Percentiles rank a stretch among this genome's conserved stretches.
phyloP scores from a whole-genome alignment of 2,113 vertebrate species.

The Cyprinodon brontotheroides region DNA sequence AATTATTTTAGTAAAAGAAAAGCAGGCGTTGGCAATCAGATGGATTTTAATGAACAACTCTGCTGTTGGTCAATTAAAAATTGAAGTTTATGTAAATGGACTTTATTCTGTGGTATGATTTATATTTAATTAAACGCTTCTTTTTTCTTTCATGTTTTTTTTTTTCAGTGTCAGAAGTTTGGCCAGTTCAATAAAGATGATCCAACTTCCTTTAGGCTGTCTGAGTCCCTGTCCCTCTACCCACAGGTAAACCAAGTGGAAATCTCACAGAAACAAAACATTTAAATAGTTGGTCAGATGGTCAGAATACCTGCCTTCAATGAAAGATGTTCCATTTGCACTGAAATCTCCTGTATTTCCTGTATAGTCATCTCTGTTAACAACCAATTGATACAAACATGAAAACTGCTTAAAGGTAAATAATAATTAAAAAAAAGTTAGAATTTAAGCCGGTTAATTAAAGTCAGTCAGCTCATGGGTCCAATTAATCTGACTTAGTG shows the following conservation, averaged over 20 bases:
- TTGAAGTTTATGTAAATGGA: not conserved
- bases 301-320: too few relatives aligned
- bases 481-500: not conserved
- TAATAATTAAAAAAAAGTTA: not conserved
- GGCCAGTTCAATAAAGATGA: conserved; percentile 98
- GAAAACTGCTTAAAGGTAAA: not conserved
- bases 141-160: conserved; percentile 39
- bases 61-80: not conserved
- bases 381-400: not conserved
- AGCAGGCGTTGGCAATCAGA: too few relatives aligned
- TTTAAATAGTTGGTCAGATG: not conserved
- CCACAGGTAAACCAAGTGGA: conserved; percentile 86
- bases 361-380: too few relatives aligned
- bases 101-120: not conserved
- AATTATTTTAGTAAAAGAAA: too few relatives aligned
- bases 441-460: too few relatives aligned
- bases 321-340: not conserved
- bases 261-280: not conserved
- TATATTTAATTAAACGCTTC: conserved; percentile 5
- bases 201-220: conserved; percentile 90
- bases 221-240: conserved; percentile 95
- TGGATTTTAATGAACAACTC: not conserved
- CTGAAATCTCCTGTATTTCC: not conserved
- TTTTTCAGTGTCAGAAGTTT: conserved; percentile 94
- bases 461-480: not conserved